A percentile compares a stretch with the other conserved stretches of the same genome.
phyloP scores from a whole-genome alignment of 2,888 invertebrate species.

The Eumerus sabulonum region DNA sequence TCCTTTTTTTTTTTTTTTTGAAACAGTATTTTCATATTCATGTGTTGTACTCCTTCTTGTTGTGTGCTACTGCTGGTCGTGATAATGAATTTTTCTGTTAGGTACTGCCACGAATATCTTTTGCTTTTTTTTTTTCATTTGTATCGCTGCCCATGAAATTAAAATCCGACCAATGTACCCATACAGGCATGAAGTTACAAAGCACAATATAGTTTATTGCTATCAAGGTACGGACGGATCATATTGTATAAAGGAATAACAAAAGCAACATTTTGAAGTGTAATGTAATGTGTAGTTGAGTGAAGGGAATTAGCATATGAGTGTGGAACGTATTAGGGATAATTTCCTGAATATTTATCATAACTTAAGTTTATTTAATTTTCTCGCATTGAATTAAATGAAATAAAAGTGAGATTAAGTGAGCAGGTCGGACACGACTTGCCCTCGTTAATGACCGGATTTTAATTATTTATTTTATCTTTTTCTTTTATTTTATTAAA shows the following conservation, averaged over 20 bases:
- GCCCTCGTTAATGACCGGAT: conserved; percentile 6
- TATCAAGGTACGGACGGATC: too few relatives aligned
- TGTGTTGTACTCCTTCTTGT: conserved; percentile 28
- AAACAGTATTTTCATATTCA: conserved; percentile 64
- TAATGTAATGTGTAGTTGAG: not conserved
- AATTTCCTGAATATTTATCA: conserved; percentile 65
- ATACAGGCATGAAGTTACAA: too few relatives aligned
- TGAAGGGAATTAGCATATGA: conserved; percentile 45
- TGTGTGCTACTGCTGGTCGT: conserved; percentile 28
- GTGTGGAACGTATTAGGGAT: conserved; percentile 35
- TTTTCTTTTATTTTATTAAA: conserved; percentile 9
- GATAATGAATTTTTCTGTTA: conserved; percentile 56
- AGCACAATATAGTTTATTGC: too few relatives aligned
- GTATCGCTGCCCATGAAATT: conserved; percentile 50
- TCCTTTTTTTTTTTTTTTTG: conserved; percentile 10
- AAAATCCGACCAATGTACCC: conserved; percentile 37
- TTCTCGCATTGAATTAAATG: conserved; percentile 8
- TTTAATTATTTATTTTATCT: not conserved
- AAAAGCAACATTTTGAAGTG: not conserved
- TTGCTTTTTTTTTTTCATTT: too few relatives aligned
- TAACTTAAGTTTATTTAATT: conserved; percentile 45
- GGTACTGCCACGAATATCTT: not conserved
- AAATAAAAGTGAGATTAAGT: conserved; percentile 24
- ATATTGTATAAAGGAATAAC: too few relatives aligned
- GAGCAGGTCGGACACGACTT: too few relatives aligned